These are phyloP conservation scores for Poeciliopsis prolifica DNA, from an alignment of 2,113 vertebrate species.

Conservation along the genomic window DNA sequence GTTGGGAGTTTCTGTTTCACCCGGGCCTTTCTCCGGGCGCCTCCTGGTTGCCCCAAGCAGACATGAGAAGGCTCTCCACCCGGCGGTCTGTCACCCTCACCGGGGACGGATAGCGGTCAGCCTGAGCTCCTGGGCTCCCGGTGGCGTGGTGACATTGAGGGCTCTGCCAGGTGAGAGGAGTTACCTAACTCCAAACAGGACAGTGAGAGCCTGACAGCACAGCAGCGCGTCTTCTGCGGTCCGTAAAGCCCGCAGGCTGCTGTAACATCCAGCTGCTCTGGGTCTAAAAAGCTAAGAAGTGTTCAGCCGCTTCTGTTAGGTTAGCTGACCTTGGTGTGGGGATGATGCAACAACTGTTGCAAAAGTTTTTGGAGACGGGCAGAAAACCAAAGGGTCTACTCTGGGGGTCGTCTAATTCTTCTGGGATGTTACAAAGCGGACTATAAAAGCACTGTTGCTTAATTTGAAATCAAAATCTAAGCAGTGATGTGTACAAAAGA, in stretches of 20 bases:
- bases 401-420: not conserved
- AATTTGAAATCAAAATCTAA: not conserved
- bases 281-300: not conserved
- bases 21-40: conserved; percentile 1
- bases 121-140: conserved; percentile 31
- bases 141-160: conserved; percentile 72
- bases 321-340: not conserved
- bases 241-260: not conserved
- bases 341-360: conserved; percentile 14
- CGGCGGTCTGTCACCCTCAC: not conserved
- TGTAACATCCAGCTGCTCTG: not conserved
- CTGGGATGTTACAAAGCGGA: not conserved
- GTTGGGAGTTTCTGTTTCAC: conserved; percentile 26
- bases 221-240: not conserved
- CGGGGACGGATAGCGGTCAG: not conserved
- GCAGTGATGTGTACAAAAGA: not conserved
- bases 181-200: conserved; percentile 29
- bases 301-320: not conserved
- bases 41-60: not conserved
- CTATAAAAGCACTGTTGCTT: not conserved
- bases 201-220: not conserved
- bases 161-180: conserved; percentile 54
- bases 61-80: conserved; percentile 10
- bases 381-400: not conserved
- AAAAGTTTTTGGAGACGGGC: not conserved